Evolutionary conservation across 2,113 vertebrate species (phyloP), one percentile per base, ranked within the genome.

Genomic region (Cynoglossus semilaevis): DNA sequence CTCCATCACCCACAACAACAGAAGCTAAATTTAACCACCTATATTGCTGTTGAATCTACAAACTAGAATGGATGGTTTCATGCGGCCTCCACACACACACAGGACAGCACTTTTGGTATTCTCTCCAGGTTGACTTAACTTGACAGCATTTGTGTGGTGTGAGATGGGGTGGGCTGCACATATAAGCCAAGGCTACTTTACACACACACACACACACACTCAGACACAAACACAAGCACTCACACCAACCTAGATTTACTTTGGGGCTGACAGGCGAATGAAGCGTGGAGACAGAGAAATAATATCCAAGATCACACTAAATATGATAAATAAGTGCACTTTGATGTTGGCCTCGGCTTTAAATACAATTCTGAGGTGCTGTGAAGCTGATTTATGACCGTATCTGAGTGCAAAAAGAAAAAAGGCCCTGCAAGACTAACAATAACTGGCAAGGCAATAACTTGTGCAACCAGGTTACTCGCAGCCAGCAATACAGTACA

Each of bases 291-390:
- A 72, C 67, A 70, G 56, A 53, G 74, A 40, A 77, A 80, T 70
- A 44, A 81, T 66, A 50, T 61, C 49, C 2, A 49, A 74, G 59
- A 82, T 82, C 62, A 66, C 47, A 76, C 67, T 73, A 75, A 82
- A 71, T 62, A 64, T 80, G 80, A 83, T 77, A 75, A 82, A 83
- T 78, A 69, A 67, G 58, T 35, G 22, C 8, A 44, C 71, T 70
- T 51, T 69, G 53, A 72, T 68, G 48, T 60, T 55, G 47, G 55
- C 64, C 59, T 18, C 8, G 15, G 35, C 51, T 47, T 74, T 67
- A 60, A 69, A 75, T 66, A 29, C 38, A 50, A 80, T 69, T 62
- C 37, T 36, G 9, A n/a, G 42, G 11, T 1, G 15, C 51, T 56
- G 29, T 59, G 61, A 69, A 49, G 69, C 47, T 70, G 77, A 84